These are phyloP conservation scores for Drosophila histrio DNA, from an alignment of 2,888 invertebrate species.

Conservation along the genomic window DNA sequence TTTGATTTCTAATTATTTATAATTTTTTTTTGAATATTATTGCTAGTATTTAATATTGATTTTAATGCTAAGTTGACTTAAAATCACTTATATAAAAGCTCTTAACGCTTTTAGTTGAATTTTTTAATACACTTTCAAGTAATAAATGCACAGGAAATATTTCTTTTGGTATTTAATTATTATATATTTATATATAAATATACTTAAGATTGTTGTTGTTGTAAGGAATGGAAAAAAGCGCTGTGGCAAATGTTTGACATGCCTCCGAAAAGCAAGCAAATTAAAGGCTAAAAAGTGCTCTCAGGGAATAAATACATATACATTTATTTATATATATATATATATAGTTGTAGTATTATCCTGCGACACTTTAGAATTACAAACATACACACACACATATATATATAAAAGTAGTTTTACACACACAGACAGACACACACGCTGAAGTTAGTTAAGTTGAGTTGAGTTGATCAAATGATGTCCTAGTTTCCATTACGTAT, in stretches of 20 bases:
- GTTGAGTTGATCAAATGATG: constrained; percentile 33
- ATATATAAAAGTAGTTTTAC: constrained; percentile 39
- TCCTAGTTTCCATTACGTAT: constrained; percentile 12
- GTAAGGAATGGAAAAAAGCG: constrained; percentile 25
- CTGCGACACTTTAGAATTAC: constrained; percentile 14
- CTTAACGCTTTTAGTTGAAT: constrained; percentile 43
- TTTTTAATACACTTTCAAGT: constrained; percentile 44
- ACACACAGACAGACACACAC: constrained; percentile 16
- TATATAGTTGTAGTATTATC: constrained; percentile 14
- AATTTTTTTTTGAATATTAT: constrained; percentile 11
- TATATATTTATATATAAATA: constrained; percentile 11
- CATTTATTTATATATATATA: not conserved
- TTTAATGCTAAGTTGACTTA: constrained; percentile 50
- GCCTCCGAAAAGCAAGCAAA: constrained; percentile 24
- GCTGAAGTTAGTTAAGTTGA: constrained; percentile 7
- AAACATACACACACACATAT: constrained; percentile 22
- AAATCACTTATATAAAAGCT: constrained; percentile 62
- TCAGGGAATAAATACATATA: not conserved
- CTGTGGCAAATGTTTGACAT: constrained; percentile 8
- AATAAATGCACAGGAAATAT: constrained; percentile 52
- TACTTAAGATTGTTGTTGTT: constrained; percentile 11
- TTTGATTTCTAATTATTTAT: constrained; percentile 8
- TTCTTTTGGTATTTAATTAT: constrained; percentile 25
- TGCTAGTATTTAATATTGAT: constrained; percentile 38
- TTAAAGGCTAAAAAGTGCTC: constrained; percentile 24